Percentiles rank a stretch among this genome's conserved stretches.
Evolutionary conservation across 2,113 vertebrate genomes (phyloP).

Genomic region (Zapornia atra): DNA sequence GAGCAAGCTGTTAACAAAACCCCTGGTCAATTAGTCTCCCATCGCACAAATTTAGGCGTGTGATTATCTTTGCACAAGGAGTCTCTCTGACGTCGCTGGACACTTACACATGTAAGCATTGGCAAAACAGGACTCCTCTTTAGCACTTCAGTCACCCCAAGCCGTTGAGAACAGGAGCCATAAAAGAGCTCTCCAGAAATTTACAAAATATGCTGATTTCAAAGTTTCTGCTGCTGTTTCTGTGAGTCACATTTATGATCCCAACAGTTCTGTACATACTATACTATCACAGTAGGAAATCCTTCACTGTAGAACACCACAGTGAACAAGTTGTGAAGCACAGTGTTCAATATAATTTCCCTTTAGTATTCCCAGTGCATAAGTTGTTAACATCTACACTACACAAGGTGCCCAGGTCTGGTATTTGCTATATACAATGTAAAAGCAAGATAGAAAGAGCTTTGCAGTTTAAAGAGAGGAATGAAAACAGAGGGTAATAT

Average conservation of each 20-base stretch:
- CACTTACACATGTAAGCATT: constrained; percentile 21
- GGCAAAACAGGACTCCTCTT: constrained; percentile 35
- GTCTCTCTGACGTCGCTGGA: constrained; percentile 2
- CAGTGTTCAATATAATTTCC: constrained; percentile 72
- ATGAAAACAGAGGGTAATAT: constrained; percentile 57
- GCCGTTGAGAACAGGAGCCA: constrained; percentile 66
- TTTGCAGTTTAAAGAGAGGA: constrained; percentile 42
- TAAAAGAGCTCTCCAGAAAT: constrained; percentile 72
- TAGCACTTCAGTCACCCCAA: constrained; percentile 43
- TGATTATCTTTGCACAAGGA: constrained; percentile 11
- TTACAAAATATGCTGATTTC: constrained; percentile 75
- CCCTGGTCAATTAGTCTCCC: constrained; percentile 6
- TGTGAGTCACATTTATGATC: constrained; percentile 69
- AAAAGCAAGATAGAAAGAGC: constrained; percentile 62
- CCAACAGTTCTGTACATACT: constrained; percentile 72
- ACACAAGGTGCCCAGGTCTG: constrained; percentile 46
- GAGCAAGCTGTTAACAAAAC: constrained; percentile 63
- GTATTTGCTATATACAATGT: constrained; percentile 46
- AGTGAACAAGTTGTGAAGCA: constrained; percentile 76
- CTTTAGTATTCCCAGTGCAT: constrained; percentile 64
- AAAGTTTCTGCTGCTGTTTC: constrained; percentile 73
- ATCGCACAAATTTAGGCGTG: constrained; percentile 26
- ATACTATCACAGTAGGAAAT: constrained; percentile 69
- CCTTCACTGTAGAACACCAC: constrained; percentile 67
- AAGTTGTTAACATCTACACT: constrained; percentile 37